phyloP scores from a whole-genome alignment of 2,888 invertebrate genomes.

The Chrysopilus asiliformis region DNA sequence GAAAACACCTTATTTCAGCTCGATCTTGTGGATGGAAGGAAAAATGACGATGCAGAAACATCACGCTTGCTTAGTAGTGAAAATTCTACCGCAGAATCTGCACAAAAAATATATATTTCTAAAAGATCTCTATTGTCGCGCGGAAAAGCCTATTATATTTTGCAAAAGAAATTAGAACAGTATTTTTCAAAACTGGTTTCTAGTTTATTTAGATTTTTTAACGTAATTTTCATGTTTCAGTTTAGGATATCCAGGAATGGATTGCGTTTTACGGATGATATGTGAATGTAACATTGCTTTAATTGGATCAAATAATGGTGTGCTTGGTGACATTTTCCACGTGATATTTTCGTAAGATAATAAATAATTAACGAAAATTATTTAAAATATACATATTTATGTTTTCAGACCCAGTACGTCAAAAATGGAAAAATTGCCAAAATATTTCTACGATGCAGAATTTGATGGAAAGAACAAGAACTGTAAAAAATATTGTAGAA shows the following conservation, averaged over 20 bases:
- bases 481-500: slow-evolving; percentile 39
- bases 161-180: slow-evolving; percentile 44
- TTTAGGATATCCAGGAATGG: slow-evolving; percentile 43
- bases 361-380: slow-evolving; percentile 6
- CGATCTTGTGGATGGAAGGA: not conserved
- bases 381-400: not conserved
- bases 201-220: not conserved
- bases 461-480: slow-evolving; percentile 38
- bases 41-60: not conserved
- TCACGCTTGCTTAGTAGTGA: not conserved
- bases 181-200: slow-evolving; percentile 26
- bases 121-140: slow-evolving; percentile 31
- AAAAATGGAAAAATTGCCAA: slow-evolving; percentile 40
- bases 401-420: slow-evolving; percentile 47
- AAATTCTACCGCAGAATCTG: slow-evolving; percentile 7
- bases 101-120: slow-evolving; percentile 32
- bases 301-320: slow-evolving; percentile 40
- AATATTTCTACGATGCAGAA: slow-evolving; percentile 44
- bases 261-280: slow-evolving; percentile 50
- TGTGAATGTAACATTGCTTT: slow-evolving; percentile 45
- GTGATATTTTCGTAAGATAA: slow-evolving; percentile 52
- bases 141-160: slow-evolving; percentile 40
- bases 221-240: slow-evolving; percentile 25
- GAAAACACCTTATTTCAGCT: slow-evolving; percentile 2
- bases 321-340: slow-evolving; percentile 51